Conservation (phyloP, 2,113 vertebrate genomes). For the Pseudopipra pipra region DNA sequence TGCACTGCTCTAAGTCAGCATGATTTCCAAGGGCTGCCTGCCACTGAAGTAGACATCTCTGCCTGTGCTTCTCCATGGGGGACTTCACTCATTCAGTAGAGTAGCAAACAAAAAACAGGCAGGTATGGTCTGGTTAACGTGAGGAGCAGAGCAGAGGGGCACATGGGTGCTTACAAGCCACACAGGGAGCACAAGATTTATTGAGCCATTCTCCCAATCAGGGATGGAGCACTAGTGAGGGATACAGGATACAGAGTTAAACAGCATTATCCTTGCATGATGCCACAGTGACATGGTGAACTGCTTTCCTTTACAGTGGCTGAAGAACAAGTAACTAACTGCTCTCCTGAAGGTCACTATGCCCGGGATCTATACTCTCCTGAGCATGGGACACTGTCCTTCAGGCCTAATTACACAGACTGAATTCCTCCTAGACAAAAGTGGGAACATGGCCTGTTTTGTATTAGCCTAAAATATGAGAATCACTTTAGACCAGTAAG, state of each 20-base stretch:
- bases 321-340: background rate
- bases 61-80: background rate
- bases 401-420: conserved; percentile 6
- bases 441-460: background rate
- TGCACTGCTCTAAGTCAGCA: background rate
- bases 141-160: background rate
- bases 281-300: background rate
- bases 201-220: background rate
- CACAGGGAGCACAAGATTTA: background rate
- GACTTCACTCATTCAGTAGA: background rate
- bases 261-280: no score
- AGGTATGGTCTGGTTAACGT: background rate
- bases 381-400: background rate
- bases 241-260: no score
- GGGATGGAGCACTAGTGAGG: background rate
- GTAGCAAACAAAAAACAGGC: background rate
- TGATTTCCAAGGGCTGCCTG: background rate
- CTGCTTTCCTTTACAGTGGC: background rate
- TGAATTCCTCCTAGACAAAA: background rate
- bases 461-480: background rate
- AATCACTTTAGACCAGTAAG: background rate
- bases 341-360: background rate
- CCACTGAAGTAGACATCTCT: background rate
- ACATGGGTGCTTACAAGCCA: background rate
- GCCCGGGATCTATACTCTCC: background rate